Conservation (phyloP, 2,888 invertebrate species). For the Xestia c-nigrum region DNA sequence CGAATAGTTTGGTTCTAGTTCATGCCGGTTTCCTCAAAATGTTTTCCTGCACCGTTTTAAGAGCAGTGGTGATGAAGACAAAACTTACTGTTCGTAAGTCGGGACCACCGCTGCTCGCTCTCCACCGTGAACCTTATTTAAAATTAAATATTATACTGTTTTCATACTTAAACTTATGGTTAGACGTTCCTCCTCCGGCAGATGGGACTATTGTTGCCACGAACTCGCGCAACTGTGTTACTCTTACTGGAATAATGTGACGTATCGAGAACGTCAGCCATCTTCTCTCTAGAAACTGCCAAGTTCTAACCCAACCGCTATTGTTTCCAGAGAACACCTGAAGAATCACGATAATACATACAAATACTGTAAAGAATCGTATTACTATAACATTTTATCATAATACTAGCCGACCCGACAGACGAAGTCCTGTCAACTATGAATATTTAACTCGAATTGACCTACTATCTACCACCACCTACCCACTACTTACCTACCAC, state of each 20-base stretch:
- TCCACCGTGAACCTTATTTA: background rate
- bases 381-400: background rate
- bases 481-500: too few species aligned
- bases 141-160: background rate
- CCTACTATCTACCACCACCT: too few species aligned
- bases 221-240: constrained; percentile 72
- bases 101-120: too few species aligned
- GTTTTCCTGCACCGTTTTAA: too few species aligned
- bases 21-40: too few species aligned
- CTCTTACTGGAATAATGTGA: constrained; percentile 81
- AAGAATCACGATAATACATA: constrained; percentile 9
- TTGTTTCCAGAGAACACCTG: constrained; percentile 80
- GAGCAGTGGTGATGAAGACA: too few species aligned
- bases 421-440: too few species aligned
- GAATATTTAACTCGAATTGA: too few species aligned
- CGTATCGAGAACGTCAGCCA: constrained; percentile 84
- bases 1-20: too few species aligned
- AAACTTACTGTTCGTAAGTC: too few species aligned
- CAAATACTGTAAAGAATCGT: background rate
- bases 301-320: constrained; percentile 83
- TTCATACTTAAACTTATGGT: constrained; percentile 73
- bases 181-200: constrained; percentile 71
- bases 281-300: constrained; percentile 82
- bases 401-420: too few species aligned
- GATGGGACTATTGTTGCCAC: constrained; percentile 72